Percentiles rank a stretch among this genome's conserved stretches.
These are phyloP conservation scores for Garra rufa DNA, from an alignment of 2,113 vertebrate species.

Conservation along the genomic window DNA sequence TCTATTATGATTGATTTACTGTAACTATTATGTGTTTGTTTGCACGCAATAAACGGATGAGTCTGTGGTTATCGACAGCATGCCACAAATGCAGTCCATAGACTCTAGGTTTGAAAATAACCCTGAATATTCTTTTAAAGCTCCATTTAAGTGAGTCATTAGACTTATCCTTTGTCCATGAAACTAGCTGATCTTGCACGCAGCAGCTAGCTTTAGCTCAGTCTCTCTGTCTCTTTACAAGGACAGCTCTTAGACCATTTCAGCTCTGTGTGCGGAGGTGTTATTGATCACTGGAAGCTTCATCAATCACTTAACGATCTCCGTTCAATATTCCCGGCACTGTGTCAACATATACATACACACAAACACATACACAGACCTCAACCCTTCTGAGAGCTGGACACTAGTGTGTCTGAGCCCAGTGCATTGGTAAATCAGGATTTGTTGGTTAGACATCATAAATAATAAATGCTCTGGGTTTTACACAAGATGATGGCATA, in stretches of 20 bases:
- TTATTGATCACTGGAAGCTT: slow-evolving; percentile 52
- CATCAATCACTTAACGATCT: slow-evolving; percentile 70
- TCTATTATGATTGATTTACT: neutral
- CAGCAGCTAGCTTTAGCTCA: neutral
- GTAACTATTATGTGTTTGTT: neutral
- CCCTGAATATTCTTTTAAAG: neutral
- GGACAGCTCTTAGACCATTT: slow-evolving; percentile 29
- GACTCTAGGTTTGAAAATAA: neutral
- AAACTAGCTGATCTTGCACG: slow-evolving; percentile 7
- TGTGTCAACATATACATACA: slow-evolving; percentile 67
- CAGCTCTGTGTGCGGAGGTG: slow-evolving; percentile 13
- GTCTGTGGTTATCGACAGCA: neutral
- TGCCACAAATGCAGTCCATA: neutral
- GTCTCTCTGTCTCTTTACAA: neutral
- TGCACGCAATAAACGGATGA: neutral
- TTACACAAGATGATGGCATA: neutral
- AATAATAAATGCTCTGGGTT: slow-evolving; percentile 7
- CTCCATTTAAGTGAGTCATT: neutral
- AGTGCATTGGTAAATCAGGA: slow-evolving; percentile 55
- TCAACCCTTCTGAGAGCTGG: slow-evolving; percentile 60
- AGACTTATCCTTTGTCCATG: neutral
- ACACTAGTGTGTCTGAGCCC: slow-evolving; percentile 19
- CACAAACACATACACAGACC: slow-evolving; percentile 28
- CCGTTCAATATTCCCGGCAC: slow-evolving; percentile 71
- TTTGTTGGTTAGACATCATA: slow-evolving; percentile 51